These are phyloP conservation scores for Physocephala rufipes DNA, from an alignment of 2,888 invertebrate genomes.

Conservation along the genomic window DNA sequence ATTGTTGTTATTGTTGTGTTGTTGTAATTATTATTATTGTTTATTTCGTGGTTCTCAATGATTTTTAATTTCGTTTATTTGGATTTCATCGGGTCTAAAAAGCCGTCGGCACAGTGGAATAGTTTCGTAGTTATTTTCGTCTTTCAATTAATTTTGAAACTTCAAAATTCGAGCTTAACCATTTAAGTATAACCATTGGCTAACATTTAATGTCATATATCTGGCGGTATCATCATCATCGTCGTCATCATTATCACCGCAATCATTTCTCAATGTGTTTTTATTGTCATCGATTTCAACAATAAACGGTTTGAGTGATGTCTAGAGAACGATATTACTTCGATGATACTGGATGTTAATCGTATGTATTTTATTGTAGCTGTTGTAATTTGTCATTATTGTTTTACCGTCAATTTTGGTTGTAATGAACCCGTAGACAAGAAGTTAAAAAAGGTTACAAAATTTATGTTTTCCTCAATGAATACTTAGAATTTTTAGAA, in stretches of 20 bases:
- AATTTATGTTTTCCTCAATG: too few species aligned
- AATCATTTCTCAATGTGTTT: too few species aligned
- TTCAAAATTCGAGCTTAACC: too few species aligned
- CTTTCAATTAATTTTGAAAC: too few species aligned
- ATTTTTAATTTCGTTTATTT: too few species aligned
- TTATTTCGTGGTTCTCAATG: not conserved
- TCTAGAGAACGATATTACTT: not conserved
- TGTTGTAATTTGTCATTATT: conserved; percentile 4
- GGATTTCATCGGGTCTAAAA: too few species aligned
- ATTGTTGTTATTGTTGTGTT: conserved; percentile 20
- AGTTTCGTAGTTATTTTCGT: too few species aligned
- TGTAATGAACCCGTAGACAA: too few species aligned
- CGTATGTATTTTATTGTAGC: conserved; percentile 13
- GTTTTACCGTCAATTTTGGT: not conserved
- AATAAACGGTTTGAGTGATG: not conserved
- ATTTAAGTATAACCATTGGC: too few species aligned
- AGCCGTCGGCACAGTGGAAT: too few species aligned
- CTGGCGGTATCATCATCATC: conserved; percentile 15
- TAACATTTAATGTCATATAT: not conserved
- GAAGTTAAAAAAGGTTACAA: too few species aligned
- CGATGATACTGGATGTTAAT: conserved; percentile 10
- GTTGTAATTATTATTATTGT: conserved; percentile 2
- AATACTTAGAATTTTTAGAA: too few species aligned
- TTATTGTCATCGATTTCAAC: conserved; percentile 11
- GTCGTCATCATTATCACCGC: not conserved